Percentiles rank a stretch among this genome's conserved stretches.
Evolutionary conservation across 1,140 invertebrate species (phyloP).

Genomic region (Papilio dardanus): DNA sequence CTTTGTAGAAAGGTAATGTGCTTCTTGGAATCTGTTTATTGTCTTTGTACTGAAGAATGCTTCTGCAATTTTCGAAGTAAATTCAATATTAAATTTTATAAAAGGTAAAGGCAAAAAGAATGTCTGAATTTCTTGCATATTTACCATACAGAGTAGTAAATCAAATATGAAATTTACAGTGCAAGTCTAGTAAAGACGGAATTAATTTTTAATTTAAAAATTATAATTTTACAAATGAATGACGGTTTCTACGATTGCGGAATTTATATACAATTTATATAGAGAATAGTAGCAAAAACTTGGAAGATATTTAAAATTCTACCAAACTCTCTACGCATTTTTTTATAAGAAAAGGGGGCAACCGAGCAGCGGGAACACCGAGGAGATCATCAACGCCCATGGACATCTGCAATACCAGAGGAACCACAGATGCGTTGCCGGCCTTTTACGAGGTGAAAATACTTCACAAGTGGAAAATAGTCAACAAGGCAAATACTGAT

Average conservation of each 20-base stretch:
- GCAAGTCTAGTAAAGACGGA: neutral
- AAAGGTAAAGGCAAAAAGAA: neutral
- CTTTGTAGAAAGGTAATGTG: neutral
- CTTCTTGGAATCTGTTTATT: neutral
- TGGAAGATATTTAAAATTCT: too few species aligned
- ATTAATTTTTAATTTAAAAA: neutral
- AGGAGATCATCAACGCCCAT: too few species aligned
- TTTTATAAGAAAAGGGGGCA: too few species aligned
- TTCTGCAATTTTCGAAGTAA: conserved; percentile 5
- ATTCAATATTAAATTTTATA: conserved; percentile 10
- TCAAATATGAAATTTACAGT: neutral
- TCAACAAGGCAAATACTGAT: neutral
- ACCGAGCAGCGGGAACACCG: too few species aligned
- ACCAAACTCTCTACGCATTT: too few species aligned
- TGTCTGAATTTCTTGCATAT: too few species aligned
- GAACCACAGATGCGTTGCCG: too few species aligned
- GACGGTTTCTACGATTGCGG: too few species aligned
- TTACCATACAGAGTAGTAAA: neutral
- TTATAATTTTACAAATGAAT: too few species aligned
- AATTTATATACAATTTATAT: too few species aligned
- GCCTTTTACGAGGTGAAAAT: too few species aligned
- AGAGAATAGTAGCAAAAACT: neutral
- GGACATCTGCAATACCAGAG: too few species aligned
- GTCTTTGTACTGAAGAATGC: neutral
- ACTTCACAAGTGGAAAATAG: neutral